Evolutionary conservation across 2,113 vertebrate genomes (phyloP).

Genomic region (Notothenia coriiceps): DNA sequence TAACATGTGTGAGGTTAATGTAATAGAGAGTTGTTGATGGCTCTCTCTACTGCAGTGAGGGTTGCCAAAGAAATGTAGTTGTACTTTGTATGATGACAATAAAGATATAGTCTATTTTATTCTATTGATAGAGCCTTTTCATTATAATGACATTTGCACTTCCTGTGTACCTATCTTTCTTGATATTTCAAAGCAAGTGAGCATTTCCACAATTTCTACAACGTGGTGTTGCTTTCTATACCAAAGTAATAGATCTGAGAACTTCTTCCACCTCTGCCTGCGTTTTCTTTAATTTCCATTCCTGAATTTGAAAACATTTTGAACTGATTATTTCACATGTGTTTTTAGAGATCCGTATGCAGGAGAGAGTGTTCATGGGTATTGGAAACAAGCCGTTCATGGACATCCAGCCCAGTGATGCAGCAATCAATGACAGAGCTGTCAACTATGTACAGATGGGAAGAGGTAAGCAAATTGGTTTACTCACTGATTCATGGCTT

Average conservation of each 20-base stretch:
- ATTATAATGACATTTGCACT: background rate
- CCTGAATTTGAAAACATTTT: background rate
- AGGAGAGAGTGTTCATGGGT: conserved; percentile 87
- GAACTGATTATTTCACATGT: background rate
- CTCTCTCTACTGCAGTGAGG: too few species aligned
- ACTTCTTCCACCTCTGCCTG: too few species aligned
- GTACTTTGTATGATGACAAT: too few species aligned
- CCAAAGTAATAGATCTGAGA: too few species aligned
- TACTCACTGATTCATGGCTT: background rate
- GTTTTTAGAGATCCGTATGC: conserved; percentile 84
- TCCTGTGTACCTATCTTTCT: background rate
- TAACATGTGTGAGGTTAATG: background rate
- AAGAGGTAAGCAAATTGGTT: conserved; percentile 69
- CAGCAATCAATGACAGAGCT: conserved; percentile 84
- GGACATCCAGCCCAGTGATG: conserved; percentile 87
- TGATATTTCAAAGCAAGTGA: background rate
- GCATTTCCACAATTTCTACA: too few species aligned
- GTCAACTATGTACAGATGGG: conserved; percentile 78
- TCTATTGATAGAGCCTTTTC: background rate
- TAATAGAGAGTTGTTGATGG: background rate
- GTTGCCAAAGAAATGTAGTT: too few species aligned
- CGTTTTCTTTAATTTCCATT: background rate
- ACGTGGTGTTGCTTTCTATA: too few species aligned
- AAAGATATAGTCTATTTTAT: too few species aligned
- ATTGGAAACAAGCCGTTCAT: conserved; percentile 87